phyloP scores from a whole-genome alignment of 2,113 vertebrate species.

The Scomber colias region DNA sequence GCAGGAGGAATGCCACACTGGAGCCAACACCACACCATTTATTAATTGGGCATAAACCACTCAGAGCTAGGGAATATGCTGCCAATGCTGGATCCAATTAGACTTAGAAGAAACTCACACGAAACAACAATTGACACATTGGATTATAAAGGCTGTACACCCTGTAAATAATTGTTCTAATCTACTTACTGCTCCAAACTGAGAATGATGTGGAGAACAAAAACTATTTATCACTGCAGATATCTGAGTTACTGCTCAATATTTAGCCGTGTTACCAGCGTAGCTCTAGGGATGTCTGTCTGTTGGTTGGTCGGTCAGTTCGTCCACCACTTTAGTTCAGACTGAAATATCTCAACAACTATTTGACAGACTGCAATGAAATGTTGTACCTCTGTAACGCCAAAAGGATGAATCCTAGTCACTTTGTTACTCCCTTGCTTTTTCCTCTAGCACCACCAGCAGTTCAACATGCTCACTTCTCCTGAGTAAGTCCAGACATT shows the following conservation, averaged over 20 bases:
- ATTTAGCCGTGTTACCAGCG: neutral
- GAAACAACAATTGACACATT: conserved; percentile 62
- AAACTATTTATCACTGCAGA: conserved; percentile 4
- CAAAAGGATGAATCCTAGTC: neutral
- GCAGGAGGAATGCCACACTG: conserved; percentile 58
- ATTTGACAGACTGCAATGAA: no score
- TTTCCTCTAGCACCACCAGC: no score
- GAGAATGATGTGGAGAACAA: conserved; percentile 13
- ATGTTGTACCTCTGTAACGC: neutral
- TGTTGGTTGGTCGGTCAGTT: neutral
- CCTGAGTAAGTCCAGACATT: no score
- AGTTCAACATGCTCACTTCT: no score
- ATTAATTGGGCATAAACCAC: conserved; percentile 76
- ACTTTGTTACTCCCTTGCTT: no score
- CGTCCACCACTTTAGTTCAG: neutral
- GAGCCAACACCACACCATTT: conserved; percentile 63
- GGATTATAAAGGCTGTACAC: conserved; percentile 39
- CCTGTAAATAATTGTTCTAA: conserved; percentile 55
- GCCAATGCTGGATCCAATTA: conserved; percentile 71
- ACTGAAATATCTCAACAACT: no score
- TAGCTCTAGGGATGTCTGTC: neutral
- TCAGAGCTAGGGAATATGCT: conserved; percentile 51
- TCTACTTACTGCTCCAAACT: conserved; percentile 34
- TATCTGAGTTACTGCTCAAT: neutral
- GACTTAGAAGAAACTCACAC: conserved; percentile 37